phyloP scores from a whole-genome alignment of 2,888 invertebrate species.

The Timandra comae region DNA sequence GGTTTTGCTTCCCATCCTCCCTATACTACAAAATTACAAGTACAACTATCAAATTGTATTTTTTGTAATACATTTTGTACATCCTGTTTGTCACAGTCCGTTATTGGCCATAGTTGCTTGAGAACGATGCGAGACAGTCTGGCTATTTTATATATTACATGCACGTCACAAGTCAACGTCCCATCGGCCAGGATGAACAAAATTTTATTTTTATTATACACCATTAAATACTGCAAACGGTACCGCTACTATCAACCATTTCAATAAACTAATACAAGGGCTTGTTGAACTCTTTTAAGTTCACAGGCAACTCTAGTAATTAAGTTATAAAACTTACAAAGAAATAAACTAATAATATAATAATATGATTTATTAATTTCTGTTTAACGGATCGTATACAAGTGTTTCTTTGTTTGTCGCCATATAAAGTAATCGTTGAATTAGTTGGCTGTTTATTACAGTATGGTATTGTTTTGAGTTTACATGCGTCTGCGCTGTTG shows the following conservation, averaged over 20 bases:
- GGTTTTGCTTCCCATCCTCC: too few relatives aligned
- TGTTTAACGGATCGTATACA: slow-evolving; percentile 1
- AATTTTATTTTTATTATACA: slow-evolving; percentile 8
- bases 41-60: too few relatives aligned
- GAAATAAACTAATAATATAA: not conserved
- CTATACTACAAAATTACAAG: too few relatives aligned
- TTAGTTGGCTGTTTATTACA: slow-evolving; percentile 4
- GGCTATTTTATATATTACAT: slow-evolving; percentile 2
- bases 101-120: slow-evolving; percentile 9
- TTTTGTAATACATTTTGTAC: too few relatives aligned
- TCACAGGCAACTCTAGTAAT: too few relatives aligned
- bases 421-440: slow-evolving; percentile 11
- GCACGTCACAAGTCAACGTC: slow-evolving; percentile 15
- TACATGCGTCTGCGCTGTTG: slow-evolving; percentile 27
- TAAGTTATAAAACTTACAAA: too few relatives aligned
- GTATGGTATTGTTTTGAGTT: slow-evolving; percentile 26
- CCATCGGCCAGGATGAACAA: slow-evolving; percentile 7
- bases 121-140: not conserved
- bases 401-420: slow-evolving; percentile 3
- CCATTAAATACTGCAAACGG: slow-evolving; percentile 1
- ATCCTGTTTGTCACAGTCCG: slow-evolving; percentile 5
- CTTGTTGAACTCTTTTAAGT: too few relatives aligned
- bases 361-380: not conserved
- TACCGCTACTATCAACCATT: not conserved
- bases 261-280: too few relatives aligned